Percentiles rank a stretch among this genome's conserved stretches.
Evolutionary conservation across 1,140 invertebrate species (phyloP).

Genomic region (Zaprionus camerounensis): DNA sequence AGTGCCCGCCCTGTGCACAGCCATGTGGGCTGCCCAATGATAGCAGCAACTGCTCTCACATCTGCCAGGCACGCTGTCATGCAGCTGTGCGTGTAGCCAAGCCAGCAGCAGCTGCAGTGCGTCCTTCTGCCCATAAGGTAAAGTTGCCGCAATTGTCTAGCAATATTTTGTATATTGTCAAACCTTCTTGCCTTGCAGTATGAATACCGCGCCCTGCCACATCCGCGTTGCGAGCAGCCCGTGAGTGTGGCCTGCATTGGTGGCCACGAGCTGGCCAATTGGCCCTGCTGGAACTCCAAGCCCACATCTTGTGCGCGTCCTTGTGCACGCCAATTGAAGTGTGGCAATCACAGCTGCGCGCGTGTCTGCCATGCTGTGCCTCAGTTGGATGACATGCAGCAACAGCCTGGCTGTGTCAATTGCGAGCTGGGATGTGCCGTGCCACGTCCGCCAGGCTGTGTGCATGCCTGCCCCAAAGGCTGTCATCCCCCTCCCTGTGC

Average conservation of each 20-base stretch:
- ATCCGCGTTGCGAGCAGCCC: slow-evolving; percentile 89
- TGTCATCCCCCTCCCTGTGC: slow-evolving; percentile 91
- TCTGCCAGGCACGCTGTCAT: slow-evolving; percentile 92
- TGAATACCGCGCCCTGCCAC: slow-evolving; percentile 88
- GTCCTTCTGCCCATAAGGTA: slow-evolving; percentile 46
- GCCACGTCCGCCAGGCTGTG: slow-evolving; percentile 90
- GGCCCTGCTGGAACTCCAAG: slow-evolving; percentile 90
- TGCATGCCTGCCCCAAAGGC: slow-evolving; percentile 89
- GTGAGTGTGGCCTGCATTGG: slow-evolving; percentile 92
- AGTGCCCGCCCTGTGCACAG: slow-evolving; percentile 93
- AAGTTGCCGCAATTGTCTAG: no score
- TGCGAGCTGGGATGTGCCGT: slow-evolving; percentile 90
- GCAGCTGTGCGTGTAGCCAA: slow-evolving; percentile 88
- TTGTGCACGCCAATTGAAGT: slow-evolving; percentile 83
- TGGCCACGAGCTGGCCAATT: slow-evolving; percentile 90
- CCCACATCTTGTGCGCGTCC: slow-evolving; percentile 89
- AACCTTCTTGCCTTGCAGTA: slow-evolving; percentile 66
- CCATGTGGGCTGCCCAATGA: slow-evolving; percentile 87
- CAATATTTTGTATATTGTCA: background rate
- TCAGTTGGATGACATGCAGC: slow-evolving; percentile 79
- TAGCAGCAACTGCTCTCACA: slow-evolving; percentile 89
- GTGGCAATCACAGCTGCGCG: slow-evolving; percentile 92
- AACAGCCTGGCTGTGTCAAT: slow-evolving; percentile 86
- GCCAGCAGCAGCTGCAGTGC: slow-evolving; percentile 20
- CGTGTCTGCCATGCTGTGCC: slow-evolving; percentile 89